These are phyloP conservation scores for Drosophila bocqueti DNA, from an alignment of 1,140 invertebrate species.

Conservation along the genomic window DNA sequence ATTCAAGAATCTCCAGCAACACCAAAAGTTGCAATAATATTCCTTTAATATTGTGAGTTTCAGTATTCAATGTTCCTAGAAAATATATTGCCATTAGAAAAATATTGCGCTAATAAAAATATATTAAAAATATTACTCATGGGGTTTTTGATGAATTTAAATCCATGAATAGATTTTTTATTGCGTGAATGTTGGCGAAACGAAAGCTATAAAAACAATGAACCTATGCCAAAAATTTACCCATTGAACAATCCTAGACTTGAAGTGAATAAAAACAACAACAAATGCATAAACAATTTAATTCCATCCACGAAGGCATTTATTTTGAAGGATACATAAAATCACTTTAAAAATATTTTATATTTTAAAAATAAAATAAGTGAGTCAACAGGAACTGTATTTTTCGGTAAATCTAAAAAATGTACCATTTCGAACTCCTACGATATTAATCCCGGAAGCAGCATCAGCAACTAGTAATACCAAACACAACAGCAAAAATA, in stretches of 20 bases:
- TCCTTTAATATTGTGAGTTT: too few relatives aligned
- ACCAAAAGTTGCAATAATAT: too few relatives aligned
- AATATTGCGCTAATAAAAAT: neutral
- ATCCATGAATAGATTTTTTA: constrained; percentile 6
- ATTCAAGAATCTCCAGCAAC: neutral
- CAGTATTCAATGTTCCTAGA: neutral
- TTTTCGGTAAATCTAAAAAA: neutral
- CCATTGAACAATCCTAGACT: neutral
- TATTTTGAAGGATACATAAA: neutral
- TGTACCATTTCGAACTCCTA: neutral
- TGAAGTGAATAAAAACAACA: neutral
- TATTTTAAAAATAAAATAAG: neutral
- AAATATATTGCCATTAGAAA: neutral
- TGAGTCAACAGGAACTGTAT: neutral
- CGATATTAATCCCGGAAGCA: neutral
- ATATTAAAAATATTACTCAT: constrained; percentile 13
- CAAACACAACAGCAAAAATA: neutral
- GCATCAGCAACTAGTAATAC: neutral
- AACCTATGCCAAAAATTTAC: neutral
- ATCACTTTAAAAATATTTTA: too few relatives aligned
- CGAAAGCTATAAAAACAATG: neutral
- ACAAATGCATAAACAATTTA: neutral
- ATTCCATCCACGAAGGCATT: too few relatives aligned
- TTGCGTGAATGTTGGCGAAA: neutral
- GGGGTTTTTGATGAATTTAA: neutral